Percentiles rank a stretch among this genome's conserved stretches.
Conservation (phyloP, 2,888 invertebrate genomes). For the Gonocerus acuteangulatus region DNA sequence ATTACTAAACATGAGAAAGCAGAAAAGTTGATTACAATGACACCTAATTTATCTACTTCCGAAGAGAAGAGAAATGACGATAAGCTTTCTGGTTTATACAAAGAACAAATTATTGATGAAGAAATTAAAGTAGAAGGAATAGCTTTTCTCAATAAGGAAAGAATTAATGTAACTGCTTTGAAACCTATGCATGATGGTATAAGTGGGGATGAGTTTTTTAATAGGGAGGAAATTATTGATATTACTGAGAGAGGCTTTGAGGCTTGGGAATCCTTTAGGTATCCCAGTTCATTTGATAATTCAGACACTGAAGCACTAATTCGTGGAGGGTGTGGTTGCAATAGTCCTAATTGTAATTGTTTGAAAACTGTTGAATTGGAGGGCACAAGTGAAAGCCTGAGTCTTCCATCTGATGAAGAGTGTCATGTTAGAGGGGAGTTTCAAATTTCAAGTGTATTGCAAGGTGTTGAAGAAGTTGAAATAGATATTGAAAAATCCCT, state of each 20-base stretch:
- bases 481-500: neutral
- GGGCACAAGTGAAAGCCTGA: constrained; percentile 23
- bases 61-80: no score
- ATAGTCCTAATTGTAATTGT: constrained; percentile 3
- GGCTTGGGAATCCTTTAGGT: no score
- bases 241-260: no score
- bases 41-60: no score
- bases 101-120: neutral
- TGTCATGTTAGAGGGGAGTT: constrained; percentile 1
- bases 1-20: no score
- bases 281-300: constrained; percentile 17
- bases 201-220: no score
- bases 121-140: constrained; percentile 16
- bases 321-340: constrained; percentile 17
- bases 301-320: constrained; percentile 15
- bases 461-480: neutral
- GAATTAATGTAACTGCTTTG: constrained; percentile 15
- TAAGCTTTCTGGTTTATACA: no score
- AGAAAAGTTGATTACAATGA: no score
- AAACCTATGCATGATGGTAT: no score
- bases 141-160: neutral
- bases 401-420: constrained; percentile 18
- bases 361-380: constrained; percentile 14
- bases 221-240: no score
- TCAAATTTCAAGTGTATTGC: neutral